Evolutionary conservation across 1,140 invertebrate genomes (phyloP), one percentile per base, ranked within the genome.

Genomic region (Zaprionus vittiger): DNA sequence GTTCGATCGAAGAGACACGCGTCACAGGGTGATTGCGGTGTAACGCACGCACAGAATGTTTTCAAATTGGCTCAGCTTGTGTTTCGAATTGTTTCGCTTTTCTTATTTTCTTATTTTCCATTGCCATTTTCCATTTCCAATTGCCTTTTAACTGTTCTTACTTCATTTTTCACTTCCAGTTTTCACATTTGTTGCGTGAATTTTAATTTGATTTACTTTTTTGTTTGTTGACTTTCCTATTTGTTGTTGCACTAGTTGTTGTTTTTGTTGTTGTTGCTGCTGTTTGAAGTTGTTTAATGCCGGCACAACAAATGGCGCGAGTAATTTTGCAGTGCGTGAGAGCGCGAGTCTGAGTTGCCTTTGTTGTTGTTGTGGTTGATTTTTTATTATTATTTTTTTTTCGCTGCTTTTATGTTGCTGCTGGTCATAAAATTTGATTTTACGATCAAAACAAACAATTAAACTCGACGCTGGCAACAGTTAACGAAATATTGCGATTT

Each of bases 361-460:
- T 38, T 61, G 49, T 64, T 66, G 47, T 70, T 79, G 61, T 76
- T 79, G 59, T 73, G 57, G 55, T 62, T 79, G 56, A 41, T 44
- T 73, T 73, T 69, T 69, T 73, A 57, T 73, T 73, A 71, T 64
- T 71, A 63, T 65, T 78, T 78, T 81, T 79, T 68, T 49, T 49
- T 66, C 44, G 64, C 41, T 68, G 67, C 64, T 89, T 86, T 91
- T 85, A 91, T 86, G 84, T 91, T 92, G 91, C 71, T 85, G 87
- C 68, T 85, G 87, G 81, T 82, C 84, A 92, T 92, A 92, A 92
- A 92, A 92, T 91, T 91, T 80, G 76, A 91, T 92, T 92, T 92
- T 91, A 92, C 87, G 91, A 92, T 85, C 91, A 92, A 92, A 92
- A 92, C 91, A 92, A 92, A 92, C 84, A 92, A 92, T 91, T 91